Percentiles rank a stretch among this genome's conserved stretches.
Conservation (phyloP, 2,797 vertebrate species). For the Pachyuromys duprasi region DNA sequence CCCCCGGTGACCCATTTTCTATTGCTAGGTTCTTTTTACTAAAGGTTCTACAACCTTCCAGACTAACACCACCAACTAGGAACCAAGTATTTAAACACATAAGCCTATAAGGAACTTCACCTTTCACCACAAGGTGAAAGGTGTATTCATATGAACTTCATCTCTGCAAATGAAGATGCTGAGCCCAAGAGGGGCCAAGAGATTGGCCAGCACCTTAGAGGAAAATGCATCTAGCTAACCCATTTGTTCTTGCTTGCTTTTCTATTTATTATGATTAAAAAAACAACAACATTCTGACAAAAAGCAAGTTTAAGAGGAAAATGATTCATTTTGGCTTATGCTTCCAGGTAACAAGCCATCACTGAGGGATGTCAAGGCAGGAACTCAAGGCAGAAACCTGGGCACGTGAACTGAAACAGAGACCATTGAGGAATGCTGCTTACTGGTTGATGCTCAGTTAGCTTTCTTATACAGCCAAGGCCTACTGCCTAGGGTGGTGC, state of each 20-base stretch:
- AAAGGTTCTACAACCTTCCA: neutral
- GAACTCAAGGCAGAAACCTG: neutral
- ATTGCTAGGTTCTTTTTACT: neutral
- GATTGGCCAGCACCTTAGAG: neutral
- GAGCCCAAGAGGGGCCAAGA: neutral
- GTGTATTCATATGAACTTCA: neutral
- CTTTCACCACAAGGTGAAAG: neutral
- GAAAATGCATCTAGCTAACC: neutral
- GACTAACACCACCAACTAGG: neutral
- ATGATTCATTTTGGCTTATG: neutral
- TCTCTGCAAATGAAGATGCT: neutral
- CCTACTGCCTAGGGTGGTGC: neutral
- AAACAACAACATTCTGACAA: neutral
- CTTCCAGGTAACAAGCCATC: neutral
- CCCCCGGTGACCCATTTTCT: neutral
- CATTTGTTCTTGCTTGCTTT: neutral
- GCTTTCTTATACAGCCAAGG: neutral
- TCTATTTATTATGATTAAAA: neutral
- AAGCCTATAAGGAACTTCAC: neutral
- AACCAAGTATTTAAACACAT: neutral
- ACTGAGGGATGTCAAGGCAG: neutral
- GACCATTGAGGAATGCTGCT: neutral
- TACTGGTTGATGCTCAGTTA: neutral
- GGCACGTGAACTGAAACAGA: neutral
- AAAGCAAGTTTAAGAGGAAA: neutral